A percentile compares a stretch with the other conserved stretches of the same genome.
phyloP scores from a whole-genome alignment of 1,140 invertebrate genomes.

The Anastatus disparis region DNA sequence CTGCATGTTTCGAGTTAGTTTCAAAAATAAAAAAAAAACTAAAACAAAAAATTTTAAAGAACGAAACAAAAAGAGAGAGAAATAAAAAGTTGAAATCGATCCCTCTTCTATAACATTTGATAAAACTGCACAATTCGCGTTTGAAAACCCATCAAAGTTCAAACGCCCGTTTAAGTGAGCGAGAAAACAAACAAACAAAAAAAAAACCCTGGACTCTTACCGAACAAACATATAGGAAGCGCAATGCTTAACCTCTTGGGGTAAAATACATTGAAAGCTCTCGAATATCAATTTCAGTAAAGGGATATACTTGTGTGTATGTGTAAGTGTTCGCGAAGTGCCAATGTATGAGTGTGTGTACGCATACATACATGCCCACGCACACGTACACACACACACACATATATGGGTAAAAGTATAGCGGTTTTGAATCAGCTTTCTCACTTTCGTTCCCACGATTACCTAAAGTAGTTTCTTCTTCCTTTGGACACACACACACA shows the following conservation, averaged over 20 bases:
- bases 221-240: neutral
- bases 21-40: neutral
- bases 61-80: no score
- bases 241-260: no score
- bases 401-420: no score
- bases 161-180: constrained; percentile 29
- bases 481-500: neutral
- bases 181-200: constrained; percentile 26
- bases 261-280: neutral
- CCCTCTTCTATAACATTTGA: neutral
- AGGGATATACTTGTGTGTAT: neutral
- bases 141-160: constrained; percentile 19
- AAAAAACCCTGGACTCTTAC: neutral
- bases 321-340: neutral
- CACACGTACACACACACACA: no score
- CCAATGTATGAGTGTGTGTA: no score
- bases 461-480: neutral
- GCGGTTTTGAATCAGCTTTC: constrained; percentile 8
- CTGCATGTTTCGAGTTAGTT: neutral
- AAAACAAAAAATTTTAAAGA: no score
- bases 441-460: neutral
- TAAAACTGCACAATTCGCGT: constrained; percentile 19
- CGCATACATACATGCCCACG: no score
- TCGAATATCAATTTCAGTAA: constrained; percentile 29
- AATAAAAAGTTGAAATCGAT: no score